phyloP scores from a whole-genome alignment of 2,888 invertebrate genomes.

The Dryadula phaetusa region DNA sequence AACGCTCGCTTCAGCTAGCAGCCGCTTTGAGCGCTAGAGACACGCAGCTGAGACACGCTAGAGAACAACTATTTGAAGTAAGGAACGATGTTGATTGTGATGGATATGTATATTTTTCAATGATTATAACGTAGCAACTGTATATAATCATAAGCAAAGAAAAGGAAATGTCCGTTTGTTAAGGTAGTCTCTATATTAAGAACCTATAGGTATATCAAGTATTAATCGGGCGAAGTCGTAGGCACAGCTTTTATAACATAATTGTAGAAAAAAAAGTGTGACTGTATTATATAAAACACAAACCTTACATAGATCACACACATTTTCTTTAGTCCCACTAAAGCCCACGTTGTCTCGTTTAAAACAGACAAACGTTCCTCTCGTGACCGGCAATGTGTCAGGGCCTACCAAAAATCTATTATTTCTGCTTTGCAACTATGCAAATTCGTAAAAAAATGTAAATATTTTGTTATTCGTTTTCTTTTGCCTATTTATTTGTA shows the following conservation, averaged over 20 bases:
- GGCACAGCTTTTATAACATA: no score
- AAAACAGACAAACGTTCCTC: conserved; percentile 20
- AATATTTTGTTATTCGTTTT: no score
- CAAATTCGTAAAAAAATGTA: no score
- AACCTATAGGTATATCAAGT: no score
- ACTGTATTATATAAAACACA: neutral
- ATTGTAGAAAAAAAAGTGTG: no score
- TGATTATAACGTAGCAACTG: no score
- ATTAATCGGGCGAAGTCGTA: no score
- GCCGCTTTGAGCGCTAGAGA: conserved; percentile 95
- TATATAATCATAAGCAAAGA: no score
- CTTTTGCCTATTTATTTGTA: no score
- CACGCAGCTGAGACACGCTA: conserved; percentile 92
- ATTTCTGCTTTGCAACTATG: neutral
- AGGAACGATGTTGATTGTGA: no score
- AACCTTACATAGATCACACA: neutral
- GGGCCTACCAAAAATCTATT: conserved; percentile 11
- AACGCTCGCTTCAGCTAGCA: conserved; percentile 92
- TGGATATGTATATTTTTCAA: neutral
- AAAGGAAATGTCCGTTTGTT: no score
- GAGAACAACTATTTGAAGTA: conserved; percentile 93
- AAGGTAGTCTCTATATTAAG: no score
- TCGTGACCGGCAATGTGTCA: conserved; percentile 1
- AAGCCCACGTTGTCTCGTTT: conserved; percentile 14
- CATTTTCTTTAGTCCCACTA: conserved; percentile 15